These are phyloP conservation scores for Heliconius cydno DNA, from an alignment of 2,888 invertebrate genomes.

Conservation along the genomic window DNA sequence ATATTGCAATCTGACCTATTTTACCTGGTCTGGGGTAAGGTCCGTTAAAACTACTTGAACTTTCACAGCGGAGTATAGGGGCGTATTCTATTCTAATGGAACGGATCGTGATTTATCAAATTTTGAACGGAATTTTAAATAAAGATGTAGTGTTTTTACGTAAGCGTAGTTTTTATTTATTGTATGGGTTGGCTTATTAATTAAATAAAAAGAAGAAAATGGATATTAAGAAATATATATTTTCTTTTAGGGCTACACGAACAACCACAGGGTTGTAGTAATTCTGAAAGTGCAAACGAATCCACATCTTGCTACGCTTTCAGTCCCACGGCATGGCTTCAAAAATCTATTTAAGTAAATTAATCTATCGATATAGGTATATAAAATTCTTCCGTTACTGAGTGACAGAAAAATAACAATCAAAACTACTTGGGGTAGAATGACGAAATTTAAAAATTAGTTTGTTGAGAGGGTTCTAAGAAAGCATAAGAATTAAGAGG, in stretches of 20 bases:
- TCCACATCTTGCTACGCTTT: too few relatives aligned
- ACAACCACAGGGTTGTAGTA: too few relatives aligned
- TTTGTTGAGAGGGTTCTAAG: too few relatives aligned
- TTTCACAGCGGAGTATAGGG: slow-evolving; percentile 8
- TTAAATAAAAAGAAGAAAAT: neutral
- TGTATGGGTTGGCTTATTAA: neutral
- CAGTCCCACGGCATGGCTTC: too few relatives aligned
- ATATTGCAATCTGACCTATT: slow-evolving; percentile 38
- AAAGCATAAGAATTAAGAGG: too few relatives aligned
- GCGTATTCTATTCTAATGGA: neutral
- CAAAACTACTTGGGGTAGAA: too few relatives aligned
- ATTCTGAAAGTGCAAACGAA: too few relatives aligned
- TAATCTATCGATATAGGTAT: too few relatives aligned
- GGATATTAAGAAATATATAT: neutral
- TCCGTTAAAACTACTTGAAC: slow-evolving; percentile 13
- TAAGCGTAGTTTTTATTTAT: neutral
- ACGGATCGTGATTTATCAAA: neutral
- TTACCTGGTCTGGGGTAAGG: slow-evolving; percentile 14
- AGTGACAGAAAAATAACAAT: too few relatives aligned
- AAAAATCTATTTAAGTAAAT: too few relatives aligned
- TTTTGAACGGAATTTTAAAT: neutral
- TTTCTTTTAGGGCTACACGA: neutral
- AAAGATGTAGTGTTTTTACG: neutral
- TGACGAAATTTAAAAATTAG: too few relatives aligned
- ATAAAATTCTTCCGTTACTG: too few relatives aligned